Percentiles rank a stretch among this genome's conserved stretches.
phyloP scores from a whole-genome alignment of 2,888 invertebrate genomes.

The Lampropteryx suffumata region DNA sequence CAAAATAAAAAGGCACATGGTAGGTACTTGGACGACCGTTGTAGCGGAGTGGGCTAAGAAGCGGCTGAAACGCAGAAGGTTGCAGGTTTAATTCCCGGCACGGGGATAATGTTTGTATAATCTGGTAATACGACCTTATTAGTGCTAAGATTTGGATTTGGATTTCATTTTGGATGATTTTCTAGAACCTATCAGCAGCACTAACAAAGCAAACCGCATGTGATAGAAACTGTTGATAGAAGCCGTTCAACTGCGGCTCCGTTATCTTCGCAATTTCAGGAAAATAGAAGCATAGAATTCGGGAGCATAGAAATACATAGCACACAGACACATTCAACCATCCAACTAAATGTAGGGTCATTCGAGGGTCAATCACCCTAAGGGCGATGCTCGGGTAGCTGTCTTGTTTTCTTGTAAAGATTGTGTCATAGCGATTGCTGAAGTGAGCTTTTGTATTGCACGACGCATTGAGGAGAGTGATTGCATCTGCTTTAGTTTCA shows the following conservation, averaged over 20 bases:
- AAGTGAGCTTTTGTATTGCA: slow-evolving; percentile 28
- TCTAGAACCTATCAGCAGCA: no score
- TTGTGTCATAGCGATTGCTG: slow-evolving; percentile 34
- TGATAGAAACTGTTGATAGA: not conserved
- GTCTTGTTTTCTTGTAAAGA: slow-evolving; percentile 50
- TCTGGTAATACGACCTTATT: no score
- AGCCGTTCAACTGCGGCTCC: slow-evolving; percentile 10
- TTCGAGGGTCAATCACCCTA: slow-evolving; percentile 59
- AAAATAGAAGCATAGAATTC: no score
- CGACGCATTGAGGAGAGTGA: not conserved
- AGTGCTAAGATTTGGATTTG: no score
- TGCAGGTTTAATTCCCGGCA: no score
- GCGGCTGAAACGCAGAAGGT: no score
- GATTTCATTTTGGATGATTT: no score
- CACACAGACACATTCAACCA: slow-evolving; percentile 44
- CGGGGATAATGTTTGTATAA: no score
- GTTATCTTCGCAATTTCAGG: slow-evolving; percentile 24
- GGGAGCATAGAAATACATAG: slow-evolving; percentile 25
- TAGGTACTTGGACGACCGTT: no score
- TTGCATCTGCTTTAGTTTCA: not conserved
- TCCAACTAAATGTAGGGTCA: slow-evolving; percentile 51
- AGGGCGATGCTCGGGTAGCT: slow-evolving; percentile 48
- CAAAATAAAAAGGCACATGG: no score
- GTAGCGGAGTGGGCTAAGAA: no score
- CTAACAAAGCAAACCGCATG: not conserved